Evolutionary conservation across 2,888 invertebrate species (phyloP).

Genomic region (Alsophila aescularia): DNA sequence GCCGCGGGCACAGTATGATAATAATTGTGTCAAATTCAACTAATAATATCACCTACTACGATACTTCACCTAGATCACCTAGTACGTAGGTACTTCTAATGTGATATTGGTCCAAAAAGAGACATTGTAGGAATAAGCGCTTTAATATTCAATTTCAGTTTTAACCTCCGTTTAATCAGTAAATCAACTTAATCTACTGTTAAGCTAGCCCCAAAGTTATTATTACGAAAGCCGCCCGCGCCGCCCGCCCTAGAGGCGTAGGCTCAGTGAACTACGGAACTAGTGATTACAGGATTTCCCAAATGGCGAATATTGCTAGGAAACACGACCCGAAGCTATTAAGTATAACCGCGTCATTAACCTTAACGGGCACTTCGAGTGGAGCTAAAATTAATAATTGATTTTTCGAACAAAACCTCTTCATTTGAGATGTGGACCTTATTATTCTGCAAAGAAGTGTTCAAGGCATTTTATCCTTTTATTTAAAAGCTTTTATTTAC

Average conservation of each 20-base stretch:
- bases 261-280: background rate
- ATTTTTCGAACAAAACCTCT: background rate
- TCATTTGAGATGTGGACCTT: too few species aligned
- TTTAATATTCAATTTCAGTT: background rate
- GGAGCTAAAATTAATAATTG: conserved; percentile 8
- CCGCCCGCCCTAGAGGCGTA: too few species aligned
- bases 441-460: too few species aligned
- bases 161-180: background rate
- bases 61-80: too few species aligned
- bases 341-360: conserved; percentile 8
- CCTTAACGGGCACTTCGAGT: background rate
- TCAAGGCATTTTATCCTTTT: too few species aligned
- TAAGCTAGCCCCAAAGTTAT: background rate
- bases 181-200: conserved; percentile 2
- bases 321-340: conserved; percentile 12
- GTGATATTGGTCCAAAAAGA: too few species aligned
- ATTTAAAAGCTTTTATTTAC: too few species aligned
- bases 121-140: too few species aligned
- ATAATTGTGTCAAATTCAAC: too few species aligned
- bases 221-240: background rate
- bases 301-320: conserved; percentile 18
- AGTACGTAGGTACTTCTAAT: too few species aligned
- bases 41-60: too few species aligned
- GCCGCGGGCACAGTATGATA: too few species aligned
- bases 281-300: conserved; percentile 17